These are phyloP conservation scores for Vespertilio murinus DNA, from an alignment of 2,797 vertebrate genomes.

Conservation along the genomic window DNA sequence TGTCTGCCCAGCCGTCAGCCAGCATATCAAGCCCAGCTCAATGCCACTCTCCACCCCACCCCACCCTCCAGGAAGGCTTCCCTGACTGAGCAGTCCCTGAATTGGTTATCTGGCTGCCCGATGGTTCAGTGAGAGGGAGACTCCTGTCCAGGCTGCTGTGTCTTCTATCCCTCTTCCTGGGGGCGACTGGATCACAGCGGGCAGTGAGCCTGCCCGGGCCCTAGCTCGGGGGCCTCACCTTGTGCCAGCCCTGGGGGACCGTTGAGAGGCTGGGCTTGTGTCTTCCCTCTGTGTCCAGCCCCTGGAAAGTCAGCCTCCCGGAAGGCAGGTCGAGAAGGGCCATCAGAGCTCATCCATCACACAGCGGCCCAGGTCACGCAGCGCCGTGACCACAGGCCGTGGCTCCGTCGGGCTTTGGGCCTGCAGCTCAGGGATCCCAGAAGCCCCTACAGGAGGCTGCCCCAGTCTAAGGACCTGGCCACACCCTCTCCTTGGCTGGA, in stretches of 20 bases:
- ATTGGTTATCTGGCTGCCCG: background rate
- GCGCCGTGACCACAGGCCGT: background rate
- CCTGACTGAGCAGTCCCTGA: background rate
- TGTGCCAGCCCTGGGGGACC: background rate
- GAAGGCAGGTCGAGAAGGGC: background rate
- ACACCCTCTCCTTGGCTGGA: background rate
- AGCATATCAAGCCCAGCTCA: background rate
- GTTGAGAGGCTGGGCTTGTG: background rate
- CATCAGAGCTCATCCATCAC: background rate
- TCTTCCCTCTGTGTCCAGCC: background rate
- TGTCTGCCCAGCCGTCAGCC: no score
- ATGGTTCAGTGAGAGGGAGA: background rate
- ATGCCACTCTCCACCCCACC: background rate
- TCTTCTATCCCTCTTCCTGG: background rate
- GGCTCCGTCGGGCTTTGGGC: background rate
- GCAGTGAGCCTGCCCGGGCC: background rate
- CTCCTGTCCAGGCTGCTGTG: background rate
- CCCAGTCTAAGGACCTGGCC: background rate
- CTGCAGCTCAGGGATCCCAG: background rate
- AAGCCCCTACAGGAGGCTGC: background rate
- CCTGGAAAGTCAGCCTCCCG: background rate
- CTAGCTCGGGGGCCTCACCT: background rate
- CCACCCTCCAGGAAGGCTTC: background rate
- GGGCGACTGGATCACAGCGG: background rate
- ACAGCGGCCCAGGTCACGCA: rapidly evolving